Evolutionary conservation across 2,113 vertebrate genomes (phyloP), one percentile per base, ranked within the genome.

Genomic region (Fukomys damarensis): DNA sequence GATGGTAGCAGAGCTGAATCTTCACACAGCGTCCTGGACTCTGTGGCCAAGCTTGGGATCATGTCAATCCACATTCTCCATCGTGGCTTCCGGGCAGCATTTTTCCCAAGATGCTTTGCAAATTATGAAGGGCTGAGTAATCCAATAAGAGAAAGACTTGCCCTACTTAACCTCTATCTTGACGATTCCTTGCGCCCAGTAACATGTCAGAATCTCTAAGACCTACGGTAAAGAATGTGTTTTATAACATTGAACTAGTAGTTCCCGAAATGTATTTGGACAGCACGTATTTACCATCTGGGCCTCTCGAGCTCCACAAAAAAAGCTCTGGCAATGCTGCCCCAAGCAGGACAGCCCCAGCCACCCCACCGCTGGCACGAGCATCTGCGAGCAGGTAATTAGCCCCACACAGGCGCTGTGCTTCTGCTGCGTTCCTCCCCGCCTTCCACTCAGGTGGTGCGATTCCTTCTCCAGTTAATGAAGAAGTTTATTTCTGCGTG

Each of bases 401-500:
- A 85, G 59, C 46, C 68, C 6, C 3, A 68, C 43, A 54, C 46
- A 66, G 46, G 81, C 22, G 7, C 86, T 84, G 32, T 2, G 63
- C 43, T 70, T 20, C 89, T 32, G 9, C 32, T 4, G 82, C 8
- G 13, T n/a, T 70, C 80, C 49, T 32, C 28, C 7, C 19, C 85
- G 30, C 9, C 0, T 32, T 85, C 93, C 54, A 38, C 85, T 92
- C 93, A 82, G 93, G 93, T 56, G 38, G n/a, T 24, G 28, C 10
- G 13, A 20, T 74, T 58, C 7, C 8, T 7, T 30, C 22, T 54
- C 52, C n/a, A 38, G 92, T 90, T 97, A 93, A 96, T 96, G 84
- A 94, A 95, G 72, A 97, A 66, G 49, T 89, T 93, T 95, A 87
- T 97, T 96, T 95, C 74, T 52, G 46, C 87, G 84, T 20, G 68